Evolutionary conservation across 2,797 vertebrate species (phyloP).

Genomic region (Cryptoprocta ferox): DNA sequence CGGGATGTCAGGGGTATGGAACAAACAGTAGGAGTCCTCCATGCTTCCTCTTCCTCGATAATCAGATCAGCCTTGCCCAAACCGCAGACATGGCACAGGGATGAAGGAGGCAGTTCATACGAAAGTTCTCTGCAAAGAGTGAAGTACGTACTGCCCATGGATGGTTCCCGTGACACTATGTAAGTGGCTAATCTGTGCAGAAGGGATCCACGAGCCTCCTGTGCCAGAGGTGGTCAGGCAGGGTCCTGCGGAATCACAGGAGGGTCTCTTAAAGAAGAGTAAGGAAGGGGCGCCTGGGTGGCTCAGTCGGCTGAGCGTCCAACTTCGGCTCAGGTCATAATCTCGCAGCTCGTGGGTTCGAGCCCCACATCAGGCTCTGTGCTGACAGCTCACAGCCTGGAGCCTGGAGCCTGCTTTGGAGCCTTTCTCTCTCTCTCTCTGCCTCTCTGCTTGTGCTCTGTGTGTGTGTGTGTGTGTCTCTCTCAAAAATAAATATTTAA

Average conservation of each 20-base stretch:
- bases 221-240: background rate
- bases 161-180: fast-evolving
- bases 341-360: too few relatives aligned
- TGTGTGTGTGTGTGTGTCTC: too few relatives aligned
- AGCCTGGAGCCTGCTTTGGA: too few relatives aligned
- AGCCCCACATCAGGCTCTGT: too few relatives aligned
- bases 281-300: too few relatives aligned
- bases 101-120: background rate
- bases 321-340: too few relatives aligned
- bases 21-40: fast-evolving
- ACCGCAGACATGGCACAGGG: background rate
- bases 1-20: fast-evolving
- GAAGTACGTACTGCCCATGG: fast-evolving
- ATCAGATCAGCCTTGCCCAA: background rate
- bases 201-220: background rate
- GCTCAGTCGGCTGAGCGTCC: too few relatives aligned
- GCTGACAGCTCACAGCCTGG: too few relatives aligned
- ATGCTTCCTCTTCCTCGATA: fast-evolving
- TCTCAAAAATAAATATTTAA: too few relatives aligned
- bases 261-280: background rate
- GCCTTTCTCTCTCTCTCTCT: too few relatives aligned
- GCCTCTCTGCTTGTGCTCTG: too few relatives aligned
- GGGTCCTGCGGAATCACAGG: background rate
- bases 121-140: background rate
- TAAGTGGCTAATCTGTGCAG: fast-evolving